phyloP scores from a whole-genome alignment of 2,113 vertebrate genomes.

The Thamnophis sirtalis region DNA sequence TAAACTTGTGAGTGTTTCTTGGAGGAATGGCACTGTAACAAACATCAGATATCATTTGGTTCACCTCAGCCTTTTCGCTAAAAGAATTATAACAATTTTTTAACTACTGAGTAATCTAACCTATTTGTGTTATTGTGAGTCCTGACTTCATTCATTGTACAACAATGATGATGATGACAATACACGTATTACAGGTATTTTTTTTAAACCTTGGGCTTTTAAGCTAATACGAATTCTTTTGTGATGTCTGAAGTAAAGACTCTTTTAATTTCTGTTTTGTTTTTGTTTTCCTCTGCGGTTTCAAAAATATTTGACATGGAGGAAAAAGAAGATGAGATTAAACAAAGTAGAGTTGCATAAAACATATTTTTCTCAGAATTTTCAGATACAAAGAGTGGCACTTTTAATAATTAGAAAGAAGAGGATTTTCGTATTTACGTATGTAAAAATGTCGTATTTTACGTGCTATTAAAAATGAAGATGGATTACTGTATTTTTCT shows the following conservation, averaged over 20 bases:
- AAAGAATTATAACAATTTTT: not conserved
- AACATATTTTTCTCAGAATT: not conserved
- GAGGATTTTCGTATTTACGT: not conserved
- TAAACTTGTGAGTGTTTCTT: not conserved
- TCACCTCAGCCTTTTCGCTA: not conserved
- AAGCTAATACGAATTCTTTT: not conserved
- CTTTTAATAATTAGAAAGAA: not conserved
- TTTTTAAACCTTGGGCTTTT: not conserved
- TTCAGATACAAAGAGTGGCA: not conserved
- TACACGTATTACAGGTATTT: not conserved
- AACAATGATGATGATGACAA: not conserved
- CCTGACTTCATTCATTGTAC: not conserved
- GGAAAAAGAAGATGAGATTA: not conserved
- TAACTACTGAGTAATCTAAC: not conserved
- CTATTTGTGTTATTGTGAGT: not conserved
- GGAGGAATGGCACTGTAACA: not conserved
- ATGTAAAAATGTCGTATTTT: not conserved
- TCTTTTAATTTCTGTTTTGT: not conserved
- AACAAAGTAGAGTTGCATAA: not conserved
- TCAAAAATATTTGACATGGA: not conserved
- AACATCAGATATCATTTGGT: not conserved
- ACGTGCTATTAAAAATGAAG: not conserved
- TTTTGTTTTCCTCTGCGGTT: not conserved
- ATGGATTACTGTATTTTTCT: not conserved
- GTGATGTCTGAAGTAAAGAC: not conserved